Evolutionary conservation across 2,888 invertebrate genomes (phyloP), one percentile per base, ranked within the genome.

Genomic region (Onchidella celtica): DNA sequence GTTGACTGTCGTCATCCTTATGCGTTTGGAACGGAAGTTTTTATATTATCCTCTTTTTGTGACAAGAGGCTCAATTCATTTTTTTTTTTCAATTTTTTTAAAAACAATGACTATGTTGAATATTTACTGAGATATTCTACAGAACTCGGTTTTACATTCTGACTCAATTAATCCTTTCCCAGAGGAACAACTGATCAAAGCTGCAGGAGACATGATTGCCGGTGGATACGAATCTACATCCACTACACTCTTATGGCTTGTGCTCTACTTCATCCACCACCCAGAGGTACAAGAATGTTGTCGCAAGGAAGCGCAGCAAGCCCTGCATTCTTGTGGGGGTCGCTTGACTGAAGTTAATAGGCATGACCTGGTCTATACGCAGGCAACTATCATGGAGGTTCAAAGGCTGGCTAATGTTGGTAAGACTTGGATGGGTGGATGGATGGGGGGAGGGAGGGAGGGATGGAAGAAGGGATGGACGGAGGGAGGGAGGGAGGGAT

Each of bases 391-490:
- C 1, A 66, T 77, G 77, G 77, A 77, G 32, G 77, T 77, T 9
- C 77, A 77, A 34, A 6, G 77, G 27, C 57, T 68, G 1, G 77
- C 77, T 0, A 77, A 77, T 77, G 57, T 77, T 57, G 77, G 77
- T 77, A 47, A 17, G 17, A 47, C 9, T 11, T 47, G 47, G 47
- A 47, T 47, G 47, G 47, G 17, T 47, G 47, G 47, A 47, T 47
- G 47, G 47, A 47, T 47, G 47, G 47, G 17, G 6, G 47, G 47
- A 47, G 6, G 47, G 47, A 47, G 6, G 47, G 47, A 47, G 6
- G 47, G 47, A 47, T 47, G 47, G 47, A 47, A 11, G 47, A 17
- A 47, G 6, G 47, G 47, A 47, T 47, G 47, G 47, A 47, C 17
- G 17, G 17, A 47, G 17, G 47, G 47, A 17, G 47, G 47, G 6